Evolutionary conservation across 2,113 vertebrate genomes (phyloP).

Genomic region (Haemorhous mexicanus): DNA sequence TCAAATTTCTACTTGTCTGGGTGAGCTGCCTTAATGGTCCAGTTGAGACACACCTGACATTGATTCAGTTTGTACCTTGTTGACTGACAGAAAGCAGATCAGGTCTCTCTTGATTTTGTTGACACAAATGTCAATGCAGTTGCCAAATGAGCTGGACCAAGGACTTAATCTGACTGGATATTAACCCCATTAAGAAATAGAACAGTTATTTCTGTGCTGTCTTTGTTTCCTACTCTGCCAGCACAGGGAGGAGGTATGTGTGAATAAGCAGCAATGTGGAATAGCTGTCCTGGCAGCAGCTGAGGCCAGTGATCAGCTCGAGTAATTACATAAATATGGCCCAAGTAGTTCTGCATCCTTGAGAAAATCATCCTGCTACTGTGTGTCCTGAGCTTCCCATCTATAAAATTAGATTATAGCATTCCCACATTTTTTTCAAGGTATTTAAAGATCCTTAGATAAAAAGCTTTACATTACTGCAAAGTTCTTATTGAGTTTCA

Average conservation of each 20-base stretch:
- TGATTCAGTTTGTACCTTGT: background rate
- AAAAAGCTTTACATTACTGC: background rate
- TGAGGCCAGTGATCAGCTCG: background rate
- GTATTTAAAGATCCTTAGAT: constrained; percentile 9
- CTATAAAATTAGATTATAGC: background rate
- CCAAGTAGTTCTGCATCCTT: background rate
- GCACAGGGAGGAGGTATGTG: background rate
- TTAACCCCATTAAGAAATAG: background rate
- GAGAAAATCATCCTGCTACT: background rate
- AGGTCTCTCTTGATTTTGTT: background rate
- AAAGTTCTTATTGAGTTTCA: background rate
- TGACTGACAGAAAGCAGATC: background rate
- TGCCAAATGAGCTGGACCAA: background rate
- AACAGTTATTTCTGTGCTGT: background rate
- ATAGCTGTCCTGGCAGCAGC: background rate
- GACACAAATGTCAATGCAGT: background rate
- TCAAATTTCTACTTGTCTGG: background rate
- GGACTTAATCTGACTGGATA: background rate
- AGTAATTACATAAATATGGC: background rate
- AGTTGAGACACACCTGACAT: background rate
- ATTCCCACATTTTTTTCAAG: background rate
- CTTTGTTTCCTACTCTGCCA: background rate
- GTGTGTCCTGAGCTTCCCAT: background rate
- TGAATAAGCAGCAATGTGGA: background rate
- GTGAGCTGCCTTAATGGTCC: background rate